Percentiles rank a stretch among this genome's conserved stretches.
Evolutionary conservation across 2,113 vertebrate genomes (phyloP).

Genomic region (Dinomys branickii): DNA sequence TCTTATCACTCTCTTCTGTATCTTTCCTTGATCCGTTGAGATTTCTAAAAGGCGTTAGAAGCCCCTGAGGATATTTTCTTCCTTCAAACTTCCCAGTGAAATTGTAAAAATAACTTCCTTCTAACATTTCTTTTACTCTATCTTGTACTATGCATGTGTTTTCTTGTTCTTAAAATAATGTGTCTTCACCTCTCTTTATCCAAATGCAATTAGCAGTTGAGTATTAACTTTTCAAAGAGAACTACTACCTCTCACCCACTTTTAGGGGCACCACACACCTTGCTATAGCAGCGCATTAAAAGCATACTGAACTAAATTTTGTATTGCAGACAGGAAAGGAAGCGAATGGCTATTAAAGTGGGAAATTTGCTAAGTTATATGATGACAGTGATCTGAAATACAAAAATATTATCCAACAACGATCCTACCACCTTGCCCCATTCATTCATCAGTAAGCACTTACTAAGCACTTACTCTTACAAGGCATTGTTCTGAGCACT

Average conservation of each 20-base stretch:
- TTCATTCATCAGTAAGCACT: neutral
- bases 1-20: neutral
- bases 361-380: neutral
- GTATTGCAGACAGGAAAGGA: neutral
- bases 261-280: neutral
- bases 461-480: neutral
- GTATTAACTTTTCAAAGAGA: neutral
- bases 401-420: conserved; percentile 1
- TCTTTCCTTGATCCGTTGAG: neutral
- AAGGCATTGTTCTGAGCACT: neutral
- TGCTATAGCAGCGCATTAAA: neutral
- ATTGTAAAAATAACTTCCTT: neutral
- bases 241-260: neutral
- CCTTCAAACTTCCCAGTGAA: neutral
- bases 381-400: neutral
- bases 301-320: neutral
- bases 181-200: neutral
- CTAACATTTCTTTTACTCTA: neutral
- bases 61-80: neutral
- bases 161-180: neutral
- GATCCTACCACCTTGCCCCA: neutral
- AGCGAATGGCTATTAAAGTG: neutral
- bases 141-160: neutral
- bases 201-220: neutral
- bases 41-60: conserved; percentile 16